These are phyloP conservation scores for Tridacna crocea DNA, from an alignment of 2,888 invertebrate genomes.

Conservation along the genomic window DNA sequence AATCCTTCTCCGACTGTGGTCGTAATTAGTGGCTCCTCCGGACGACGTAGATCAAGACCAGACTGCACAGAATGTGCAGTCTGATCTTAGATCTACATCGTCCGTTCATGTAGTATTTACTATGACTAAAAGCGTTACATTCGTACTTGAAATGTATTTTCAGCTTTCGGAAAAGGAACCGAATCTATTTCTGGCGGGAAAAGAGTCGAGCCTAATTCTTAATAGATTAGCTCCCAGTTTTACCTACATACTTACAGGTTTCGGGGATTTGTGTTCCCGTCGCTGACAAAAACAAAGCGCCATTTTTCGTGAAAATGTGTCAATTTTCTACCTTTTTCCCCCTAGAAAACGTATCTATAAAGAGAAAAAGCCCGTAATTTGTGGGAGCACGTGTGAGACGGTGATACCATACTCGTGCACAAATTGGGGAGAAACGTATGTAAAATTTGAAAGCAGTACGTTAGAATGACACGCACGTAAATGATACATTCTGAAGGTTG, in stretches of 20 bases:
- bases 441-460: slow-evolving; percentile 20
- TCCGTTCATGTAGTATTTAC: too few species aligned
- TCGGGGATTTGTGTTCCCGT: neutral
- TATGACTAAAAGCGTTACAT: too few species aligned
- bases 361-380: slow-evolving; percentile 4
- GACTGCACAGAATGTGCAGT: too few species aligned
- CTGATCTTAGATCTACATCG: too few species aligned
- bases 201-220: neutral
- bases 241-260: slow-evolving; percentile 10
- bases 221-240: neutral
- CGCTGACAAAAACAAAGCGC: neutral
- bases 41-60: too few species aligned
- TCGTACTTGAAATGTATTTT: too few species aligned
- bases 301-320: slow-evolving; percentile 13
- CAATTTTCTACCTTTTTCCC: neutral
- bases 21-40: too few species aligned
- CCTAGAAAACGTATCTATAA: neutral
- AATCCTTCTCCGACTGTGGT: neutral
- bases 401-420: slow-evolving; percentile 14
- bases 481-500: slow-evolving; percentile 3
- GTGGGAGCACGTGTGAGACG: neutral
- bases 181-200: neutral
- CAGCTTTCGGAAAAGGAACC: too few species aligned
- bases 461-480: neutral
- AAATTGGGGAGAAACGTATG: neutral